Evolutionary conservation across 2,113 vertebrate genomes (phyloP).

Genomic region (Regulus satrapa): DNA sequence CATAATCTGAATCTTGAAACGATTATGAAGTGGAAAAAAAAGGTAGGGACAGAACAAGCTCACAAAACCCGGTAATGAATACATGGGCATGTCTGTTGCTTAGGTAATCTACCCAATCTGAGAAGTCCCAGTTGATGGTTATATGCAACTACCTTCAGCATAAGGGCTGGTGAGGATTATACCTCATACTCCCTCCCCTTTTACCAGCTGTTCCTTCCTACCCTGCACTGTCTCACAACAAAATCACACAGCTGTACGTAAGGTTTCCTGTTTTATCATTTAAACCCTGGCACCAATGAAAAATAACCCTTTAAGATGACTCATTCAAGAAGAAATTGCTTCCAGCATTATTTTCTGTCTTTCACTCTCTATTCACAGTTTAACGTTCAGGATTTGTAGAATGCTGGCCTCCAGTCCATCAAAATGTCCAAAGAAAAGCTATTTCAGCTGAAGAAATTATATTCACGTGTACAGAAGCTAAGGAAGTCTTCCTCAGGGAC

Average conservation of each 20-base stretch:
- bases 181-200: not conserved
- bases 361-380: not conserved
- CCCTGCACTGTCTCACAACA: not conserved
- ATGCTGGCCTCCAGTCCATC: not conserved
- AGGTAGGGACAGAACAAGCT: not conserved
- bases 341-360: not conserved
- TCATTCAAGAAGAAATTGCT: not conserved
- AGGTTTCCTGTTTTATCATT: not conserved
- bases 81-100: not conserved
- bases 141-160: not conserved
- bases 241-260: not conserved
- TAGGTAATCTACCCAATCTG: not conserved
- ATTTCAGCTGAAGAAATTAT: not conserved
- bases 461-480: not conserved
- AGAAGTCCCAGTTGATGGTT: not conserved
- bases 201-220: not conserved
- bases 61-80: not conserved
- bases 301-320: not conserved
- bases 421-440: not conserved
- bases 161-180: not conserved
- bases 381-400: not conserved
- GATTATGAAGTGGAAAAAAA: not conserved
- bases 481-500: not conserved
- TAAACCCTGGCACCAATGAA: not conserved
- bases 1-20: not conserved